Conservation (phyloP, 2,888 invertebrate species). For the Drosophila rellima region DNA sequence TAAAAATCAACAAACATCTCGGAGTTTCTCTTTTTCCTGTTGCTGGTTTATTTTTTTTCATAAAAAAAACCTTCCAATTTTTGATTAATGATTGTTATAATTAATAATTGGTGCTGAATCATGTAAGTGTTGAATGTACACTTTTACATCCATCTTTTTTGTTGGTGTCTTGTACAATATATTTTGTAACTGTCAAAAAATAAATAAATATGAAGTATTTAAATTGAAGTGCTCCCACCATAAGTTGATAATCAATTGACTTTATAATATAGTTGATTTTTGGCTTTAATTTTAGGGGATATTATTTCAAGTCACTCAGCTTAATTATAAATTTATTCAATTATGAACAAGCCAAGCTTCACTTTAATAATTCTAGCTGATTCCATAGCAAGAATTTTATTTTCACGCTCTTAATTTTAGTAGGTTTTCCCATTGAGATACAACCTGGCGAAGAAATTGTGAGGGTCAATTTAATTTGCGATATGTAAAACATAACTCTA, state of each 20-base stretch:
- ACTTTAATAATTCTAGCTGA: neutral
- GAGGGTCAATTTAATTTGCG: too few relatives aligned
- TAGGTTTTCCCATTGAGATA: too few relatives aligned
- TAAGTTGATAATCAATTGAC: neutral
- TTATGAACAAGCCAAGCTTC: neutral
- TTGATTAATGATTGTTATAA: constrained; percentile 1
- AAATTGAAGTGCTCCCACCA: neutral
- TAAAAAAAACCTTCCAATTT: constrained; percentile 5
- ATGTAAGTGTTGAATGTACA: neutral
- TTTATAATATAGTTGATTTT: neutral
- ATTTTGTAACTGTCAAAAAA: neutral
- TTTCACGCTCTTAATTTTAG: too few relatives aligned
- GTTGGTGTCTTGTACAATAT: neutral
- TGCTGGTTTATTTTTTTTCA: constrained; percentile 13
- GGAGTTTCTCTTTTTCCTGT: constrained; percentile 6
- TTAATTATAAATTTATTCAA: constrained; percentile 14
- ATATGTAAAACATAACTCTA: too few relatives aligned
- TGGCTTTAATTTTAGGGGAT: neutral
- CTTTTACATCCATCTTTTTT: neutral
- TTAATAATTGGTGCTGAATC: too few relatives aligned
- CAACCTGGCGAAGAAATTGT: too few relatives aligned
- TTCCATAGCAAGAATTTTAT: neutral
- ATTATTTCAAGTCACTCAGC: neutral
- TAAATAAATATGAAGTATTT: neutral
- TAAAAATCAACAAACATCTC: constrained; percentile 68